These are phyloP conservation scores for Globodera ellingtonae DNA, from an alignment of 1,140 invertebrate species.

Conservation along the genomic window DNA sequence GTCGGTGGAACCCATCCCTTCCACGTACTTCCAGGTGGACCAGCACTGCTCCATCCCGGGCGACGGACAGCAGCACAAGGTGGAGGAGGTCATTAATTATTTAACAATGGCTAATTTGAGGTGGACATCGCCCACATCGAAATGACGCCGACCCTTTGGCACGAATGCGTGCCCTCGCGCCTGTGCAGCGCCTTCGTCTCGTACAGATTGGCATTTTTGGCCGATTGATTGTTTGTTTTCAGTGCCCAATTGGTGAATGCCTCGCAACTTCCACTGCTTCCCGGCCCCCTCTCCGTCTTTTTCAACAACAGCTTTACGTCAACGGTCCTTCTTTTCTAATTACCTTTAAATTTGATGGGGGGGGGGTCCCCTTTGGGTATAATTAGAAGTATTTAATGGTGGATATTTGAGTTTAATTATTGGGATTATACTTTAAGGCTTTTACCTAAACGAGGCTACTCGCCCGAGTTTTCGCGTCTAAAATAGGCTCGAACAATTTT, in stretches of 20 bases:
- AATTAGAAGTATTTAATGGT: too few relatives aligned
- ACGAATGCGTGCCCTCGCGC: slow-evolving; percentile 66
- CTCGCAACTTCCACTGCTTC: slow-evolving; percentile 65
- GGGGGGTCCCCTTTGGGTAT: too few relatives aligned
- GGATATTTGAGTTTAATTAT: too few relatives aligned
- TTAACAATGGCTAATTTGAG: neutral
- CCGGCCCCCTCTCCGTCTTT: slow-evolving; percentile 67
- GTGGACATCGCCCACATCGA: slow-evolving; percentile 59
- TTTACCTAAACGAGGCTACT: too few relatives aligned
- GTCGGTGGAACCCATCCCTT: slow-evolving; percentile 4
- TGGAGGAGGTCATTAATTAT: neutral
- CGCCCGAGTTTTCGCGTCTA: too few relatives aligned
- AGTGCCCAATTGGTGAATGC: slow-evolving; percentile 38
- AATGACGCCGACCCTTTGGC: slow-evolving; percentile 65
- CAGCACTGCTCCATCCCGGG: slow-evolving; percentile 24
- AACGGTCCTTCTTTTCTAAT: slow-evolving; percentile 59
- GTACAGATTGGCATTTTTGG: neutral
- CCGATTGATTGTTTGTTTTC: neutral
- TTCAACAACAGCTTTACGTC: slow-evolving; percentile 68
- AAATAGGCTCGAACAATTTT: too few relatives aligned
- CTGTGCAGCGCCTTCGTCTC: slow-evolving; percentile 65
- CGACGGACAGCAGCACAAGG: slow-evolving; percentile 25
- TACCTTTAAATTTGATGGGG: slow-evolving; percentile 15
- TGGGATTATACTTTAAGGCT: too few relatives aligned
- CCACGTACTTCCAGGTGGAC: slow-evolving; percentile 27